phyloP scores from a whole-genome alignment of 2,888 invertebrate genomes.

The Harpalus rufipes region DNA sequence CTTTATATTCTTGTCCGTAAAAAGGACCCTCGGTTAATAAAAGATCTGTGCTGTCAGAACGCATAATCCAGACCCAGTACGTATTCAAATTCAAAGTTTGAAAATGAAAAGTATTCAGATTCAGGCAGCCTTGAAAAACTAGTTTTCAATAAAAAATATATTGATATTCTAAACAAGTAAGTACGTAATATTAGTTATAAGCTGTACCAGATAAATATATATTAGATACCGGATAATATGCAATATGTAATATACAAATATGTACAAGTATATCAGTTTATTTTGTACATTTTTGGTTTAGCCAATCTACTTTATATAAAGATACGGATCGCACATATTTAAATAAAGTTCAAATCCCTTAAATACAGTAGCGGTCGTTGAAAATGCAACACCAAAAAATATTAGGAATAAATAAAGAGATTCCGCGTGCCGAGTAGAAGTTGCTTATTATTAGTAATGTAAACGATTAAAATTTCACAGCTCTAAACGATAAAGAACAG shows the following conservation, averaged over 20 bases:
- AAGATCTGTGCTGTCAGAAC: background rate
- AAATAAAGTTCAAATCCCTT: too few relatives aligned
- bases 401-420: too few relatives aligned
- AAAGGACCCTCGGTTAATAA: background rate
- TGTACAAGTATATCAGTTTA: background rate
- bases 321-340: too few relatives aligned
- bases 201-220: background rate
- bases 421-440: too few relatives aligned
- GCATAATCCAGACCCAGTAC: background rate
- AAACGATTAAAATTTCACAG: too few relatives aligned
- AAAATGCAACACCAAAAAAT: too few relatives aligned
- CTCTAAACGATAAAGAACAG: too few relatives aligned
- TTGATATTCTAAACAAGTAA: background rate
- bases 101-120: background rate
- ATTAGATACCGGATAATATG: background rate
- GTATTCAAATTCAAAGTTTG: background rate
- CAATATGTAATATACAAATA: background rate
- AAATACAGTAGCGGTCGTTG: too few relatives aligned
- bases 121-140: background rate
- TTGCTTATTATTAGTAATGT: too few relatives aligned
- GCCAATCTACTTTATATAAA: too few relatives aligned
- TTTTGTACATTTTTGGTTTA: background rate
- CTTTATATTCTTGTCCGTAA: background rate
- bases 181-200: background rate
- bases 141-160: background rate